Percentiles rank a stretch among this genome's conserved stretches.
Evolutionary conservation across 2,113 vertebrate species (phyloP).

Genomic region (Colius striatus): DNA sequence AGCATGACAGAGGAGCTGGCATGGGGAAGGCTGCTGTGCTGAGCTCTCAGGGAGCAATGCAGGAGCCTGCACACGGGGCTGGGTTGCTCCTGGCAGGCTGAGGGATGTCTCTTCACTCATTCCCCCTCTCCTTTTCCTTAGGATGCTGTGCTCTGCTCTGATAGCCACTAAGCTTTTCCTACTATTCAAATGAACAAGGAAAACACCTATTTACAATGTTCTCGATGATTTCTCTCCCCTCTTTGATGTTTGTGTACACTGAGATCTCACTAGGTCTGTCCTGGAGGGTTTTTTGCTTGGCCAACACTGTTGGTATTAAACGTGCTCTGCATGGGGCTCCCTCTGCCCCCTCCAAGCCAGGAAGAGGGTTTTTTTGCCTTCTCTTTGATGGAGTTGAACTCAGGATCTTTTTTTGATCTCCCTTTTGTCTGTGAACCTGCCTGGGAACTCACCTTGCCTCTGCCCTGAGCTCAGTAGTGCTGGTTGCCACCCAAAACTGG

Average conservation of each 20-base stretch:
- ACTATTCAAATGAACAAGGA: neutral
- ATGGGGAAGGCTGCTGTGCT: neutral
- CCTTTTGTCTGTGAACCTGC: neutral
- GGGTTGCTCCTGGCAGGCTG: accelerated
- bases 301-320: accelerated
- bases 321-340: neutral
- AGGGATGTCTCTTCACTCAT: accelerated
- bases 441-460: neutral
- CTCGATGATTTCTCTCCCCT: neutral
- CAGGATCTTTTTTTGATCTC: neutral
- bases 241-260: slow-evolving; percentile 23
- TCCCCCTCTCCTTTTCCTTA: neutral
- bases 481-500: neutral
- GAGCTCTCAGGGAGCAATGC: neutral
- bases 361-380: neutral
- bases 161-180: slow-evolving; percentile 31
- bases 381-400: neutral
- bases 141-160: neutral
- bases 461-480: neutral
- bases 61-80: accelerated
- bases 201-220: neutral
- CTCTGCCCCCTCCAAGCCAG: neutral
- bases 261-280: neutral
- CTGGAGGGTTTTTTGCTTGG: neutral
- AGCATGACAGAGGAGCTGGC: accelerated